phyloP scores from a whole-genome alignment of 2,797 vertebrate genomes.

The Thunnus albacares region DNA sequence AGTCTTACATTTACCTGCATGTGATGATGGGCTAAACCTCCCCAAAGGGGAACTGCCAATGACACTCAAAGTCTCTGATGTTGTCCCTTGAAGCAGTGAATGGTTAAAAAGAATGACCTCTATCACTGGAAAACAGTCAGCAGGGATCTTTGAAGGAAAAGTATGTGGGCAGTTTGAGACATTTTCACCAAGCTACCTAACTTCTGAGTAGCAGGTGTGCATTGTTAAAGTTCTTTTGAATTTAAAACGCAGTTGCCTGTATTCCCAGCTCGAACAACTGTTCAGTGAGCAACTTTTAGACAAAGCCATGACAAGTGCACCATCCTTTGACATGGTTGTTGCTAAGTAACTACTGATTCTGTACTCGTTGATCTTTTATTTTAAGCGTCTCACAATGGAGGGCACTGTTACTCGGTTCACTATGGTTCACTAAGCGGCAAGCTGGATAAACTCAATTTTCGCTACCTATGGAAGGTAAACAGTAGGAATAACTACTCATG shows the following conservation, averaged over 20 bases:
- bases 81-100: constrained; percentile 41
- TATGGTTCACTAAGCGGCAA: neutral
- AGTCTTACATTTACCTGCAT: constrained; percentile 45
- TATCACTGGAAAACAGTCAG: constrained; percentile 27
- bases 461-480: neutral
- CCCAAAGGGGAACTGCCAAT: constrained; percentile 31
- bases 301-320: constrained; percentile 54
- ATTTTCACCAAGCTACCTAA: constrained; percentile 16
- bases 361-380: constrained; percentile 51
- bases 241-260: constrained; percentile 31
- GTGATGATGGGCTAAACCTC: constrained; percentile 42
- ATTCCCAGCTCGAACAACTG: constrained; percentile 28
- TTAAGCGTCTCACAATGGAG: constrained; percentile 52
- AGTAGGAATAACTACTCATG: neutral
- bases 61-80: constrained; percentile 49
- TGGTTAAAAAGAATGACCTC: constrained; percentile 52
- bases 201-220: constrained; percentile 37
- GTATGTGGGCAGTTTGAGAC: constrained; percentile 13
- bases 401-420: constrained; percentile 44
- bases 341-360: constrained; percentile 70
- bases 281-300: constrained; percentile 55
- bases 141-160: constrained; percentile 28
- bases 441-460: neutral
- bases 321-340: constrained; percentile 48
- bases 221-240: constrained; percentile 33